Base-by-base conservation (phyloP, 2,113 vertebrate species). In the Aplodontia rufa region DNA sequence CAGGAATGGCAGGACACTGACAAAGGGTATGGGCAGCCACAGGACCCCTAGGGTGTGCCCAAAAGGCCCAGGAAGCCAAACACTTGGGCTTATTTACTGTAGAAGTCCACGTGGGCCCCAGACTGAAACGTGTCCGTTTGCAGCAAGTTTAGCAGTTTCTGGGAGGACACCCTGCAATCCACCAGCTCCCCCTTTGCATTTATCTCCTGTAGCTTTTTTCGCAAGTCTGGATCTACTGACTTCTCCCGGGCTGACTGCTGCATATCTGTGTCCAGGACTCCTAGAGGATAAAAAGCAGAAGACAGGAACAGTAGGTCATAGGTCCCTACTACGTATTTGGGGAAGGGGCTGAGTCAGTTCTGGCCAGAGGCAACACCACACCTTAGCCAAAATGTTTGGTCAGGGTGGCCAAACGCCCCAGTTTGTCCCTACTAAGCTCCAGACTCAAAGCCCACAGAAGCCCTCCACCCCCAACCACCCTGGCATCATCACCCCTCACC, bases 101-200 rank as follows among this genome's bases (percentile, higher is more conserved):
- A 99, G 97, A 99, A 98, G 72, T 99, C 99, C 1, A 99, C 0
- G 0, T 99, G 99, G 2, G 98, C 98, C 2, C 99, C 99, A 0
- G 98, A 99, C 8, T 83, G 30, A 90, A 98, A 99, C 1, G 45
- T 42, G 81, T 99, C 98, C 4, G 98, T 97, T 13, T 98, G 98
- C 53, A 99, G 98, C n/a, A 99, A 97, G 75, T 79, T 97, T 88
- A 99, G 79, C 92, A 99, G 98, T 89, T 99, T 99, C 81, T 97
- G 94, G 16, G 98, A 98, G 0, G 99, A 99, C 16, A 95, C 84
- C 0, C 96, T 96, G 32, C 99, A 98, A n/a, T 98, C 98, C 0
- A 99, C 96, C 76, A 99, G 97, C 81, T 98, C 75, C 3, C 99
- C 97, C 0, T 97, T 74, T 8, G 97, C 51, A 2, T 98, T 98